Evolutionary conservation across 2,888 invertebrate genomes (phyloP).

Genomic region (Tetramorium bicarinatum): DNA sequence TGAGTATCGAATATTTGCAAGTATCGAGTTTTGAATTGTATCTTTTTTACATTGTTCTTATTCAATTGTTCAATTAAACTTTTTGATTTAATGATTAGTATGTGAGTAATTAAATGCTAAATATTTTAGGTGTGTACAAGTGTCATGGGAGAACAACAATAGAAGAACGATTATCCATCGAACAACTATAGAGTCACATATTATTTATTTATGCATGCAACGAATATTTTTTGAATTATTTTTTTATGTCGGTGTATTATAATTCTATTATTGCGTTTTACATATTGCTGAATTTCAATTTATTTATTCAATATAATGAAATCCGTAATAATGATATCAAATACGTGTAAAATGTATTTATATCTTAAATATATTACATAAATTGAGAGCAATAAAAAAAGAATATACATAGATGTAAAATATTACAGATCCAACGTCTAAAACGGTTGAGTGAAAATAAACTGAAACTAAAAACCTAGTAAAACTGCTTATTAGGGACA

Average conservation of each 20-base stretch:
- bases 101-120: background rate
- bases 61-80: background rate
- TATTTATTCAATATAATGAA: background rate
- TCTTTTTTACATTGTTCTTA: background rate
- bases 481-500: background rate
- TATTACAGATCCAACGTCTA: background rate
- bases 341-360: background rate
- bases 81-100: background rate
- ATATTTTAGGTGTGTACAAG: background rate
- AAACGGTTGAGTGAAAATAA: background rate
- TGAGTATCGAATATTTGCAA: background rate
- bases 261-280: background rate
- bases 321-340: background rate
- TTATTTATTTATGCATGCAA: background rate
- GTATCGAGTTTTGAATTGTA: background rate
- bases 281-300: too few relatives aligned
- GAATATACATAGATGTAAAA: background rate
- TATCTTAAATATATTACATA: background rate
- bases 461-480: background rate
- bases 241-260: background rate
- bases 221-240: background rate
- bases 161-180: background rate
- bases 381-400: background rate
- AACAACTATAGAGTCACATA: background rate
- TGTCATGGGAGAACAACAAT: background rate